Evolutionary conservation across 2,888 invertebrate species (phyloP), one percentile per base, ranked within the genome.

Genomic region (Euclidia mi): DNA sequence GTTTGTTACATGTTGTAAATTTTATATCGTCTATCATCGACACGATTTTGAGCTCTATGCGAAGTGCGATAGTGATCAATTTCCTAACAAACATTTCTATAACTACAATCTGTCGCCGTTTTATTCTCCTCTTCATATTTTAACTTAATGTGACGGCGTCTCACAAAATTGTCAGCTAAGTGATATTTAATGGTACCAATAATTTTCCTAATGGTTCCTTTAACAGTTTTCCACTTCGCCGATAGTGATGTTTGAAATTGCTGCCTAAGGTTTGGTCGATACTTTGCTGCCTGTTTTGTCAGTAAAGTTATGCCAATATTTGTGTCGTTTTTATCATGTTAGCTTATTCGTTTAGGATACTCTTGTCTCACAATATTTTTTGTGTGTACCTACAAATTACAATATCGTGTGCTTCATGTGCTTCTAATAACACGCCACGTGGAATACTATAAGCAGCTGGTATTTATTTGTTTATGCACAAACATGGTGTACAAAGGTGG

Each of bases 131-230:
- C 59, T 53, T 47, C 47, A 31, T 53, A 60, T 56, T 56, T 59
- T 56, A 58, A 73, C 62, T 60, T 50, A 49, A 45, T 65, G 53
- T 62, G 65, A 56, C 61, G 48, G 51, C 58, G 46, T 44, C 42
- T 18, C 40, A 55, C 56, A 29, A 66, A 58, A 68, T 76, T 62
- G 60, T 59, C 56, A 65, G 56, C 53, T 79, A 83, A 84, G 81
- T 78, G 83, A 81, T 77, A 76, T 84, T 81, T 84, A 82, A 84
- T 84, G 83, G 71, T 49, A 41, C 57, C 75, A 63, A 77, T 80
- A 66, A 81, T 71, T 77, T 76, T 53, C 48, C 46, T 79, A 78
- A 81, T 73, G 82, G 67, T 35, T 31, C 14, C 42, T 55, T 50
- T 41, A 60, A 43, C 49, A 37, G 52, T 57, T 56, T 45, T 45